Percentiles rank a stretch among this genome's conserved stretches.
Evolutionary conservation across 2,113 vertebrate genomes (phyloP).

Genomic region (Eurypyga helias): DNA sequence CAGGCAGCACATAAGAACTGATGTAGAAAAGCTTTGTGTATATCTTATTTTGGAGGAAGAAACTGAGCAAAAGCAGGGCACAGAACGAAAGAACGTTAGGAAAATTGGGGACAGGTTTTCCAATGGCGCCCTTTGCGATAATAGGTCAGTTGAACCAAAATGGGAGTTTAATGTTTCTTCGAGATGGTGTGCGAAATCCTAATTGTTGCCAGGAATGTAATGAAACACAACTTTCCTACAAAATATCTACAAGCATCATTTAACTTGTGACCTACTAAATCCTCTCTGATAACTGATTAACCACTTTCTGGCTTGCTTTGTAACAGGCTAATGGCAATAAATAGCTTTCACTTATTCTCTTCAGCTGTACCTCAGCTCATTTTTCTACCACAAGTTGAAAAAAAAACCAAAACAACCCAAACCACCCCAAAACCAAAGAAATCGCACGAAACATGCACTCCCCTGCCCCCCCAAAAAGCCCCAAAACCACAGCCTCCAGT

Average conservation of each 20-base stretch:
- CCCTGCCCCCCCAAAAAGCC: not conserved
- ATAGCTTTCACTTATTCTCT: not conserved
- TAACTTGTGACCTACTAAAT: constrained; percentile 53
- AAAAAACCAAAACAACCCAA: not conserved
- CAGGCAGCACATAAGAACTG: constrained; percentile 18
- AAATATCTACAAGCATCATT: not conserved
- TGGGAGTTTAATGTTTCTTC: not conserved
- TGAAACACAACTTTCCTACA: not conserved
- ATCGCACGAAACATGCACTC: too few species aligned
- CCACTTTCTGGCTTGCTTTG: constrained; percentile 15
- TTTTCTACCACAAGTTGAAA: not conserved
- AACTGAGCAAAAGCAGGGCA: constrained; percentile 31
- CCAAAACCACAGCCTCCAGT: not conserved
- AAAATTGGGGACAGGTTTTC: not conserved
- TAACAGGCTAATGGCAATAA: constrained; percentile 35
- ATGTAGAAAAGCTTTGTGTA: constrained; percentile 38
- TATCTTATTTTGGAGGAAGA: constrained; percentile 44
- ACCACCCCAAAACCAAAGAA: not conserved
- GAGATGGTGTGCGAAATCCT: not conserved
- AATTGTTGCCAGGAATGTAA: not conserved
- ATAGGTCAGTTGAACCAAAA: not conserved
- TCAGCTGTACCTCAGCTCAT: not conserved
- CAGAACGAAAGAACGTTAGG: not conserved
- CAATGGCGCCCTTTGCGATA: not conserved
- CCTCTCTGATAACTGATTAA: constrained; percentile 19